Evolutionary conservation across 1,140 invertebrate species (phyloP).

Genomic region (Cydia strobilella): DNA sequence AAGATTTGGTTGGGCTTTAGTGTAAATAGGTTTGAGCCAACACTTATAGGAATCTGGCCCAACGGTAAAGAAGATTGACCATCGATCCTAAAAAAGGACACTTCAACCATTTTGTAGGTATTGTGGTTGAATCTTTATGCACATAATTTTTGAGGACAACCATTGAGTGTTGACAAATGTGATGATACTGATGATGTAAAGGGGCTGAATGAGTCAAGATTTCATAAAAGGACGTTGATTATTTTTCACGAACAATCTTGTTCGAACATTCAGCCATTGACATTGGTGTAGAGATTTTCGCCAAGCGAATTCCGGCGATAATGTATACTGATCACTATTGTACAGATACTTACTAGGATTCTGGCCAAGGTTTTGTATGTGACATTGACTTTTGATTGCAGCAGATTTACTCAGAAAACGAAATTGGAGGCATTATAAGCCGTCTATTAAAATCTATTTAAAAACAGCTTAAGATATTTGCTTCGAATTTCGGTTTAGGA

Average conservation of each 20-base stretch:
- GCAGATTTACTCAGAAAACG: background rate
- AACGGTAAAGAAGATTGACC: background rate
- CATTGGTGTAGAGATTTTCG: background rate
- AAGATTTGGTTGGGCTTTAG: background rate
- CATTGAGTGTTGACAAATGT: background rate
- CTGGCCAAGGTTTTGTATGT: background rate
- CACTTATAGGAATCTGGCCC: background rate
- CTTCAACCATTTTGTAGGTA: background rate
- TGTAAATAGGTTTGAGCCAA: background rate
- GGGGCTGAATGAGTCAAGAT: background rate
- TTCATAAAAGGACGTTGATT: background rate
- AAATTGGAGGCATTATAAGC: background rate
- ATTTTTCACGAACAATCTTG: background rate
- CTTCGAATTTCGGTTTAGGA: background rate
- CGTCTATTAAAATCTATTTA: background rate
- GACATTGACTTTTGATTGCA: conserved; percentile 6
- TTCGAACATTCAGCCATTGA: background rate
- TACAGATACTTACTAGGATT: background rate
- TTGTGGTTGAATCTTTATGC: background rate
- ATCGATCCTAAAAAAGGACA: background rate
- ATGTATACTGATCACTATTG: background rate
- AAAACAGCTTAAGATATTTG: background rate
- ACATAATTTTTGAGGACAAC: background rate
- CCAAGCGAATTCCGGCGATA: background rate
- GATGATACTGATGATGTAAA: background rate